Conservation (phyloP, 2,113 vertebrate species). For the Nyctibius bracteatus region DNA sequence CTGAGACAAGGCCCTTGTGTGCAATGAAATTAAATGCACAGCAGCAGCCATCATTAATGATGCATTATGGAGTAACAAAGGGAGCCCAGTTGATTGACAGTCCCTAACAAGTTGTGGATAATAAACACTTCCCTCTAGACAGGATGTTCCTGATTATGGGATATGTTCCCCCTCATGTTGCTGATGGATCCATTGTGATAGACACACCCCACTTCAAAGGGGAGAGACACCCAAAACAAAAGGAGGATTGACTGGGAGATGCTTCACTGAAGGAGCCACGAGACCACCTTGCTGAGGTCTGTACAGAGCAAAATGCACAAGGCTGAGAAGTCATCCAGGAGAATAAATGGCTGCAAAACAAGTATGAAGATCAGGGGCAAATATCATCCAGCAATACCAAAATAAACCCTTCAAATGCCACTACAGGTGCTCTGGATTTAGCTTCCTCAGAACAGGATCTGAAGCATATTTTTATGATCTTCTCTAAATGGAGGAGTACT, state of each 20-base stretch:
- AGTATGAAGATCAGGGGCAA: background rate
- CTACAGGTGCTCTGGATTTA: background rate
- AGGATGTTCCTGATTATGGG: slow-evolving; percentile 51
- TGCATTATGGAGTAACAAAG: slow-evolving; percentile 64
- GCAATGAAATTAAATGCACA: slow-evolving; percentile 63
- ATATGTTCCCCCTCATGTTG: slow-evolving; percentile 51
- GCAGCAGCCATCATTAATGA: slow-evolving; percentile 66
- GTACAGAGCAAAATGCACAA: background rate
- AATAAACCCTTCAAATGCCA: background rate
- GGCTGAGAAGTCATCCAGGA: background rate
- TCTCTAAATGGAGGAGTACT: background rate
- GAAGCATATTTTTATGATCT: background rate
- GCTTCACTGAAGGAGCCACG: slow-evolving; percentile 16
- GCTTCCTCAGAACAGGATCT: background rate
- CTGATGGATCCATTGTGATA: slow-evolving; percentile 32
- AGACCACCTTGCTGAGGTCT: slow-evolving; percentile 2
- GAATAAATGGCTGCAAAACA: background rate
- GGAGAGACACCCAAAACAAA: slow-evolving; percentile 52
- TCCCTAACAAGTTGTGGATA: slow-evolving; percentile 62
- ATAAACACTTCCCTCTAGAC: slow-evolving; percentile 59
- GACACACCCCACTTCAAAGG: slow-evolving; percentile 41
- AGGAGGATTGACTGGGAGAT: slow-evolving; percentile 42
- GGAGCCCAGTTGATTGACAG: slow-evolving; percentile 48
- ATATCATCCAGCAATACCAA: background rate
- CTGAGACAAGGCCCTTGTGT: slow-evolving; percentile 51